These are phyloP conservation scores for Archips xylosteana DNA, from an alignment of 2,888 invertebrate genomes.

Conservation along the genomic window DNA sequence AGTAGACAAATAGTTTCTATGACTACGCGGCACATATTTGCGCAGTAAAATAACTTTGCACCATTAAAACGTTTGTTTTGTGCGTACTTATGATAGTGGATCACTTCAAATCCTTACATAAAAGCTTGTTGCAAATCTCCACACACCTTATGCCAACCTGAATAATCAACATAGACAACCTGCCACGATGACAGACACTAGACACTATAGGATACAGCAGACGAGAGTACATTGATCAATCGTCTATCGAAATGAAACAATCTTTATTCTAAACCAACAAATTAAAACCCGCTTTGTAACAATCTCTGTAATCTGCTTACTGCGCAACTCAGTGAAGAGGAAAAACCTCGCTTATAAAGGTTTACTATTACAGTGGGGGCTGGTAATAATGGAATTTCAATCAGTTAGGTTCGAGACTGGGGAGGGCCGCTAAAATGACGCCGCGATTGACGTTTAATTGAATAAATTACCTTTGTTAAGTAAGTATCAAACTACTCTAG, in stretches of 20 bases:
- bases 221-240: neutral
- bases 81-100: too few relatives aligned
- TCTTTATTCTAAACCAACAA: neutral
- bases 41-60: too few relatives aligned
- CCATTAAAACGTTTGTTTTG: too few relatives aligned
- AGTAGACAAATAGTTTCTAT: too few relatives aligned
- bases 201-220: too few relatives aligned
- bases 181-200: too few relatives aligned
- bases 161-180: too few relatives aligned
- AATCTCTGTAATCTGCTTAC: conserved; percentile 42
- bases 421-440: conserved; percentile 47
- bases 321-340: conserved; percentile 64
- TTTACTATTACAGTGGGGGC: conserved; percentile 71
- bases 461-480: conserved; percentile 41
- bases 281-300: neutral
- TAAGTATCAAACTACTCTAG: conserved; percentile 20
- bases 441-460: conserved; percentile 32
- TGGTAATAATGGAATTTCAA: conserved; percentile 84
- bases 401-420: conserved; percentile 61
- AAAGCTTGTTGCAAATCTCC: too few relatives aligned
- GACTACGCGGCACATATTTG: too few relatives aligned
- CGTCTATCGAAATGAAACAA: neutral
- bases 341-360: conserved; percentile 76
- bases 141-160: neutral
- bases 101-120: too few relatives aligned